These are phyloP conservation scores for Sylvilagus bachmani DNA, from an alignment of 2,113 vertebrate species.

Conservation along the genomic window DNA sequence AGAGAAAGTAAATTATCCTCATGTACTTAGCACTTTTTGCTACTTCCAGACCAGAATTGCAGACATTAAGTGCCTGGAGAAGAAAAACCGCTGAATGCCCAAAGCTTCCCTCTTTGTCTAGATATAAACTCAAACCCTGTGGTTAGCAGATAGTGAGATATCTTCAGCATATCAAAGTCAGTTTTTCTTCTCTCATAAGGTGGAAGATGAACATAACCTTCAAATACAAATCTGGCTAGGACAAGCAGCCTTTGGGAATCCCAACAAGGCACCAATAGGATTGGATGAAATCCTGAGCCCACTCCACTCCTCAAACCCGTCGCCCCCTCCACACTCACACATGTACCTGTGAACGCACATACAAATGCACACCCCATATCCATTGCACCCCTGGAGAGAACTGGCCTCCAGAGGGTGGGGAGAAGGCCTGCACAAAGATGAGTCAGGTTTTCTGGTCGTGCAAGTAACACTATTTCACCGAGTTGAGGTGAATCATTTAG, in stretches of 20 bases:
- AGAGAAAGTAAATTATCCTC: conserved; percentile 12
- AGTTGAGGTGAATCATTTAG: conserved; percentile 77
- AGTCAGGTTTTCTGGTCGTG: conserved; percentile 80
- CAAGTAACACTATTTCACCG: conserved; percentile 68
- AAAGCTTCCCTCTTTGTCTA: conserved; percentile 78
- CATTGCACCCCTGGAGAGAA: not conserved
- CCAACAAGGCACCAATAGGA: conserved; percentile 66
- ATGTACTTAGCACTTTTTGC: not conserved
- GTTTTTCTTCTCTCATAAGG: conserved; percentile 13
- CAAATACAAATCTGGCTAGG: conserved; percentile 71
- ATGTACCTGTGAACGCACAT: fast-evolving
- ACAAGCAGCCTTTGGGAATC: fast-evolving
- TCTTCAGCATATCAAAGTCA: conserved; percentile 78
- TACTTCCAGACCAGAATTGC: conserved; percentile 59
- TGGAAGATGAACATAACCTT: conserved; percentile 56
- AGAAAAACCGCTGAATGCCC: conserved; percentile 36
- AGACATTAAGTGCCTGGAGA: conserved; percentile 74
- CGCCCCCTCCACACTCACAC: not conserved
- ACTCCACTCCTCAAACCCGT: not conserved
- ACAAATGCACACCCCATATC: not conserved
- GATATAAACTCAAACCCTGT: conserved; percentile 80
- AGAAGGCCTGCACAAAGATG: conserved; percentile 73
- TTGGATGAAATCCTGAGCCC: conserved; percentile 11
- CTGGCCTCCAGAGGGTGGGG: not conserved
- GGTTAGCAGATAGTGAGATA: conserved; percentile 43